These are phyloP conservation scores for Sipha maydis DNA, from an alignment of 2,888 invertebrate species.

Conservation along the genomic window DNA sequence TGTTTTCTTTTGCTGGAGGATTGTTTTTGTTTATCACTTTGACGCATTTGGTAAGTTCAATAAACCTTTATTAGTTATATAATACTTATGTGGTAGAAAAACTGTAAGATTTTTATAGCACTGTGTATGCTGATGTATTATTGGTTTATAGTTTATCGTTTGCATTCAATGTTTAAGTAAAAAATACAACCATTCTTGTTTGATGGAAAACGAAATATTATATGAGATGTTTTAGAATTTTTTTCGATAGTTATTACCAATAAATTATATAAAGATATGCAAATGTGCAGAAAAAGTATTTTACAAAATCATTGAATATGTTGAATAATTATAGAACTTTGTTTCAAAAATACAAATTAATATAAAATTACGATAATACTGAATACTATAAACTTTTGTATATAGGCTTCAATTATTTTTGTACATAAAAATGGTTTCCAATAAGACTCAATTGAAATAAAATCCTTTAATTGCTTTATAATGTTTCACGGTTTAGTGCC, in stretches of 20 bases:
- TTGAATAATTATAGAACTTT: too few relatives aligned
- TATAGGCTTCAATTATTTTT: not conserved
- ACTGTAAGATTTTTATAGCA: too few relatives aligned
- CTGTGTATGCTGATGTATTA: not conserved
- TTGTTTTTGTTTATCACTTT: constrained; percentile 84
- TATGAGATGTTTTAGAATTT: too few relatives aligned
- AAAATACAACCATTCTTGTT: not conserved
- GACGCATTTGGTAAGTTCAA: constrained; percentile 75
- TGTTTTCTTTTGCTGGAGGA: constrained; percentile 82
- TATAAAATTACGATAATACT: not conserved
- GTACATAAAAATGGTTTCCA: not conserved
- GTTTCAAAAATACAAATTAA: too few relatives aligned
- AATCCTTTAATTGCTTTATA: constrained; percentile 3
- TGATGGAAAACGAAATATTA: not conserved
- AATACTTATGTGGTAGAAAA: too few relatives aligned
- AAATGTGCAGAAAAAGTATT: too few relatives aligned
- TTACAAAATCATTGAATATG: too few relatives aligned
- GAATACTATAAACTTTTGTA: not conserved
- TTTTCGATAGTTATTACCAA: too few relatives aligned
- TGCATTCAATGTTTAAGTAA: not conserved
- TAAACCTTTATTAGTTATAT: not conserved
- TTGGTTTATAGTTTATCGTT: not conserved
- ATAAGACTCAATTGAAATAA: not conserved
- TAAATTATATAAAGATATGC: too few relatives aligned
- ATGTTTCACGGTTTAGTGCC: not conserved